Evolutionary conservation across 2,113 vertebrate species (phyloP).

Genomic region (Fukomys damarensis): DNA sequence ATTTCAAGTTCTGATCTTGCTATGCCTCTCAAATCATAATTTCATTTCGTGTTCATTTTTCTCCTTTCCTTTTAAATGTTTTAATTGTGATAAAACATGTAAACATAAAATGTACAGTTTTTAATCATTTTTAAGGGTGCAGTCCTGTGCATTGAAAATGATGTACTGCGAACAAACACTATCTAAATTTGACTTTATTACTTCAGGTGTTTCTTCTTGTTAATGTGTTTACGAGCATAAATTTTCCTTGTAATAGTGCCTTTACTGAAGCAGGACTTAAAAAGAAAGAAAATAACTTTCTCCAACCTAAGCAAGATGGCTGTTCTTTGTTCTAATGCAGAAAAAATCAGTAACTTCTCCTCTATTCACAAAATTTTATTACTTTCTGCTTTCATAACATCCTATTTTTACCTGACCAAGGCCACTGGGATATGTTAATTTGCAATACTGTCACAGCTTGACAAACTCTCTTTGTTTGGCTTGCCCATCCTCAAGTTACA

Average conservation of each 20-base stretch:
- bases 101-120: neutral
- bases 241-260: neutral
- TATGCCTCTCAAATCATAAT: neutral
- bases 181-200: neutral
- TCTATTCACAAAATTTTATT: too few relatives aligned
- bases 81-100: neutral
- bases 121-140: neutral
- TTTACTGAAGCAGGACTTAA: neutral
- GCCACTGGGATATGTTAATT: too few relatives aligned
- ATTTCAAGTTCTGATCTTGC: neutral
- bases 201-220: neutral
- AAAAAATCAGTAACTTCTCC: too few relatives aligned
- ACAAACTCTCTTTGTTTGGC: too few relatives aligned
- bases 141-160: neutral
- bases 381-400: too few relatives aligned
- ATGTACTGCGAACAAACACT: neutral
- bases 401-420: too few relatives aligned
- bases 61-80: neutral
- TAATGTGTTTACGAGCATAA: neutral
- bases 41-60: neutral
- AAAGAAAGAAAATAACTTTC: too few relatives aligned
- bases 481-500: too few relatives aligned
- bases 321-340: too few relatives aligned
- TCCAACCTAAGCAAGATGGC: too few relatives aligned
- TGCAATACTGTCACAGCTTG: too few relatives aligned